Conservation (phyloP, 2,888 invertebrate species). For the Drosophila fungiperda region DNA sequence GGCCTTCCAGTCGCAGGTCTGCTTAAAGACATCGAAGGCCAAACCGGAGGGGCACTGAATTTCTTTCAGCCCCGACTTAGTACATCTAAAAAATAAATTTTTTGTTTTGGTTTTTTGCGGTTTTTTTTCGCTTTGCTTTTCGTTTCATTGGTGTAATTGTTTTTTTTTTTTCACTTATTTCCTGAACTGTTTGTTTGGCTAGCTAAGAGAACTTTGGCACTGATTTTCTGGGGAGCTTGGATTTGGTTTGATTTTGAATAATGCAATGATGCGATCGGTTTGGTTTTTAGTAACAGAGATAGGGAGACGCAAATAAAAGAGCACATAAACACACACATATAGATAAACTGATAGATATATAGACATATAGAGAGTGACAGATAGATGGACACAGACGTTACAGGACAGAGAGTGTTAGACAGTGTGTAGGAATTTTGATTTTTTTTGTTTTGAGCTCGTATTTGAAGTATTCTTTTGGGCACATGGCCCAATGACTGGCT, state of each 20-base stretch:
- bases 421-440: conserved; percentile 37
- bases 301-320: conserved; percentile 40
- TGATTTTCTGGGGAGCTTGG: conserved; percentile 27
- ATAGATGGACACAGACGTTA: conserved; percentile 44
- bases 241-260: conserved; percentile 40
- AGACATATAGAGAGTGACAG: conserved; percentile 15
- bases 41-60: conserved; percentile 98
- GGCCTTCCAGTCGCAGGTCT: conserved; percentile 99
- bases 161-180: conserved; percentile 12
- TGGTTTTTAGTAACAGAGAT: conserved; percentile 60
- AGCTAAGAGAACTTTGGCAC: conserved; percentile 72
- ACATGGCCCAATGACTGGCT: conserved; percentile 46
- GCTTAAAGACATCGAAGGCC: conserved; percentile 98
- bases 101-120: conserved; percentile 34
- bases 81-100: conserved; percentile 87
- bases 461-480: conserved; percentile 39
- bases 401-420: conserved; percentile 46
- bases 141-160: conserved; percentile 11
- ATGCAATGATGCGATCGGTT: conserved; percentile 67
- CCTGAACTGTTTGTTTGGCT: conserved; percentile 35
- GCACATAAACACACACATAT: conserved; percentile 33
- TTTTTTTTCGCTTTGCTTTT: not conserved
- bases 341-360: conserved; percentile 21
- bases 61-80: conserved; percentile 97
- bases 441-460: conserved; percentile 25